A percentile compares a stretch with the other conserved stretches of the same genome.
phyloP scores from a whole-genome alignment of 2,113 vertebrate species.

The Cynopterus brachyotis region DNA sequence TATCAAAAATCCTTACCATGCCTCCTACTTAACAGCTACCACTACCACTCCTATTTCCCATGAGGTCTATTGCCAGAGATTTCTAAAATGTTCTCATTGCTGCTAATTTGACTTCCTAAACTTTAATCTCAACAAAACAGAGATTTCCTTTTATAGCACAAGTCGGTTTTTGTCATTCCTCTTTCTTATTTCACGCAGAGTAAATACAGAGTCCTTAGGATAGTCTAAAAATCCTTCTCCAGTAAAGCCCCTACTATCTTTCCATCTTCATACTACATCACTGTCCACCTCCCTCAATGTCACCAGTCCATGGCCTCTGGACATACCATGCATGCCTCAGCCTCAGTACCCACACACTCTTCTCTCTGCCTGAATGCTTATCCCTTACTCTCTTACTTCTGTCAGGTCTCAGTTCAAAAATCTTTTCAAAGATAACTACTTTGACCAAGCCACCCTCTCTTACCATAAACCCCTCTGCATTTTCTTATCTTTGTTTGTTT shows the following conservation, averaged over 20 bases:
- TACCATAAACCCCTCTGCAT: background rate
- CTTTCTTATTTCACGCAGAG: background rate
- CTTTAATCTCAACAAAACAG: background rate
- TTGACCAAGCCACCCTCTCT: background rate
- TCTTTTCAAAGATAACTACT: background rate
- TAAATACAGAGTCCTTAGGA: background rate
- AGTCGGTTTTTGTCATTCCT: background rate
- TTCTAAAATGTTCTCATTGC: background rate
- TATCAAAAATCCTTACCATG: background rate
- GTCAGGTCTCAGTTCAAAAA: background rate
- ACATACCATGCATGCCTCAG: background rate
- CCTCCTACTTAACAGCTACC: background rate
- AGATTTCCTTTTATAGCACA: background rate
- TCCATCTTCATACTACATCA: background rate
- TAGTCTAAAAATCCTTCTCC: background rate
- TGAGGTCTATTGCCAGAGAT: background rate
- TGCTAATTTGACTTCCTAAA: background rate
- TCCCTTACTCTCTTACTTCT: background rate
- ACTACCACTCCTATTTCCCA: background rate
- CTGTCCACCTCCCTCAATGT: background rate
- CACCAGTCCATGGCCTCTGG: background rate
- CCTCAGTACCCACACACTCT: background rate
- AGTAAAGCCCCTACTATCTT: background rate
- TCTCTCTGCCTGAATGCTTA: background rate
- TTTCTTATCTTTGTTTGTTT: background rate